These are phyloP conservation scores for Anastrepha obliqua DNA, from an alignment of 1,140 invertebrate species.

Conservation along the genomic window DNA sequence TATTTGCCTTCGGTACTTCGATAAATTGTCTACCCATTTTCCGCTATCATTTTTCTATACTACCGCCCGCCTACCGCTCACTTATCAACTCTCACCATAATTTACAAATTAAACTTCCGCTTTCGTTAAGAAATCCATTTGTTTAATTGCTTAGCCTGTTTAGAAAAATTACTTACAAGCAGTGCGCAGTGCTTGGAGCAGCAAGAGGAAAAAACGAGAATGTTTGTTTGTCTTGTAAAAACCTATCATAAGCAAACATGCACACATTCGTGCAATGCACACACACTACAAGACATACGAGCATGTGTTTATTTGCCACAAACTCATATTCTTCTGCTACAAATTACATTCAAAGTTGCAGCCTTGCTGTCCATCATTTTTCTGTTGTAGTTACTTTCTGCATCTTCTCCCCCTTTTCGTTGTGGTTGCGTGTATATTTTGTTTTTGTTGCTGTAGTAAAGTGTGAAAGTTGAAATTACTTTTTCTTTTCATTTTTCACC, in stretches of 20 bases:
- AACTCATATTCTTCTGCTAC: neutral
- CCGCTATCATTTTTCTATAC: slow-evolving; percentile 18
- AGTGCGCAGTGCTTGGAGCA: neutral
- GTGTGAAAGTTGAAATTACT: slow-evolving; percentile 49
- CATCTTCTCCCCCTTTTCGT: neutral
- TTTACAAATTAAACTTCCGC: slow-evolving; percentile 74
- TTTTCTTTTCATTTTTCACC: slow-evolving; percentile 14
- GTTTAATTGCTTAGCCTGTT: slow-evolving; percentile 70
- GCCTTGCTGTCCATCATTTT: slow-evolving; percentile 26
- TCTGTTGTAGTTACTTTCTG: neutral
- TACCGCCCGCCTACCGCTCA: slow-evolving; percentile 53
- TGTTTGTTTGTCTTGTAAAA: slow-evolving; percentile 13
- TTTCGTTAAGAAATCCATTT: slow-evolving; percentile 74
- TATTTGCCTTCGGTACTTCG: slow-evolving; percentile 21
- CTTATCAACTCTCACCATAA: neutral
- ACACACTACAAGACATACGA: neutral
- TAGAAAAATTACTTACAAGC: slow-evolving; percentile 37
- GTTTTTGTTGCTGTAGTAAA: neutral
- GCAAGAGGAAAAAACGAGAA: neutral
- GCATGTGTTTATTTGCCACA: slow-evolving; percentile 15
- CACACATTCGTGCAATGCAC: neutral
- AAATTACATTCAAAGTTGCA: slow-evolving; percentile 31
- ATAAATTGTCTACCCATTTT: slow-evolving; percentile 37
- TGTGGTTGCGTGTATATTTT: neutral
- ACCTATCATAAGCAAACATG: slow-evolving; percentile 38